These are phyloP conservation scores for Uromys caudimaculatus DNA, from an alignment of 2,797 vertebrate genomes.

Conservation along the genomic window DNA sequence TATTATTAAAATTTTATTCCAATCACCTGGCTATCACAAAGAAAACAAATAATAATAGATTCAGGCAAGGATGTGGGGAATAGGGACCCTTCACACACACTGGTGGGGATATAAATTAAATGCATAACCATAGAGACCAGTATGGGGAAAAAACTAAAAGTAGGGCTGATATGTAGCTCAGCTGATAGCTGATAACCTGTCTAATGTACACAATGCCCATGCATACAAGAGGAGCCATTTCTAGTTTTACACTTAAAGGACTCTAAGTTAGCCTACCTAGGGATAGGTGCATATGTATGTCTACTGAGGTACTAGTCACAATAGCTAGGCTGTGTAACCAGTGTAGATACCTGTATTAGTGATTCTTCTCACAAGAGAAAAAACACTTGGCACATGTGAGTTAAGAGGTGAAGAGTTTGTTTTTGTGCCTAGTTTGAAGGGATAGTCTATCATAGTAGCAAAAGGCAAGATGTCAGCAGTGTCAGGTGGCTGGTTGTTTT, in stretches of 20 bases:
- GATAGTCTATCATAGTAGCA: neutral
- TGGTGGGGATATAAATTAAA: neutral
- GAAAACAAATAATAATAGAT: neutral
- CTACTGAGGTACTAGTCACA: neutral
- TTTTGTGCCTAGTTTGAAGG: neutral
- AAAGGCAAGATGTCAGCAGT: neutral
- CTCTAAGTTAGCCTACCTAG: neutral
- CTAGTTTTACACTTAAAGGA: neutral
- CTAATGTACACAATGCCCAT: too few species aligned
- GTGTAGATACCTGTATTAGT: neutral
- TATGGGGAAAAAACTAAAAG: neutral
- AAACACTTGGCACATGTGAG: neutral
- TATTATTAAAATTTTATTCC: neutral
- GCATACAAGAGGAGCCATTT: neutral
- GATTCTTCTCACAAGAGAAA: neutral
- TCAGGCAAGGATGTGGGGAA: neutral
- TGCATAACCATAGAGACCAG: neutral
- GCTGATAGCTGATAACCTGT: neutral
- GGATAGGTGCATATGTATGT: neutral
- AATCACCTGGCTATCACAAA: neutral
- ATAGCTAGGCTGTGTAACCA: neutral
- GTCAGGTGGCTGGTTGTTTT: neutral
- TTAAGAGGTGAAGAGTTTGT: neutral
- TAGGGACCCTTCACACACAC: neutral
- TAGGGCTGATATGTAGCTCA: neutral